Conservation (phyloP, 2,888 invertebrate genomes). For the Melolontha melolontha region DNA sequence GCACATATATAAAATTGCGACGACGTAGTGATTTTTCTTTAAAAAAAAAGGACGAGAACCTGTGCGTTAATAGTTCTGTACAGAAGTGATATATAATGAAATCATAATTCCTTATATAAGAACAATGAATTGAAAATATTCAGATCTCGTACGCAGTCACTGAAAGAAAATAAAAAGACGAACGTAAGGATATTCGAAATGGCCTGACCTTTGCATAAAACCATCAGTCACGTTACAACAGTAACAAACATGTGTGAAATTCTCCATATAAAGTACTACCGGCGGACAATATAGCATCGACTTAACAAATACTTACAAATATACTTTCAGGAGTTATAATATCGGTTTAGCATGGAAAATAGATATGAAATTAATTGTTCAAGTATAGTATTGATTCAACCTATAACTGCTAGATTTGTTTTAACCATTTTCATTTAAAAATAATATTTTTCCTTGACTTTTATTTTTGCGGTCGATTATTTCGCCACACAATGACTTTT, state of each 20-base stretch:
- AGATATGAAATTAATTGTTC: too few species aligned
- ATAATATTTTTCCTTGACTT: too few species aligned
- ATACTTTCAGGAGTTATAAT: slow-evolving; percentile 7
- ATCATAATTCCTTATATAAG: slow-evolving; percentile 26
- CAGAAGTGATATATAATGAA: slow-evolving; percentile 31
- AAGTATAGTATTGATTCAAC: too few species aligned
- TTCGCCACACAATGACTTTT: too few species aligned
- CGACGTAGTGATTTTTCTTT: slow-evolving; percentile 4
- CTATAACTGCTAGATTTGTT: too few species aligned
- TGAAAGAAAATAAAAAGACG: slow-evolving; percentile 33
- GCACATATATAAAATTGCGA: background rate
- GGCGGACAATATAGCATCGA: background rate
- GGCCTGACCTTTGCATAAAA: slow-evolving; percentile 39
- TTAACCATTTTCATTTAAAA: too few species aligned
- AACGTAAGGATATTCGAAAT: slow-evolving; percentile 22
- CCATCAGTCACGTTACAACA: slow-evolving; percentile 37
- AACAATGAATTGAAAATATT: slow-evolving; percentile 31
- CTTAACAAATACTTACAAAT: slow-evolving; percentile 8
- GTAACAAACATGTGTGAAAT: slow-evolving; percentile 41
- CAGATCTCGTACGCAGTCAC: slow-evolving; percentile 28
- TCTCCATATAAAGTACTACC: slow-evolving; percentile 24
- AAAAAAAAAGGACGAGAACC: background rate
- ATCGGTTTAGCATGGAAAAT: background rate
- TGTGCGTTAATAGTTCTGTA: background rate
- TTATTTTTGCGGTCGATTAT: too few species aligned